Evolutionary conservation across 2,888 invertebrate genomes (phyloP).

Genomic region (Acrobasis repandana): DNA sequence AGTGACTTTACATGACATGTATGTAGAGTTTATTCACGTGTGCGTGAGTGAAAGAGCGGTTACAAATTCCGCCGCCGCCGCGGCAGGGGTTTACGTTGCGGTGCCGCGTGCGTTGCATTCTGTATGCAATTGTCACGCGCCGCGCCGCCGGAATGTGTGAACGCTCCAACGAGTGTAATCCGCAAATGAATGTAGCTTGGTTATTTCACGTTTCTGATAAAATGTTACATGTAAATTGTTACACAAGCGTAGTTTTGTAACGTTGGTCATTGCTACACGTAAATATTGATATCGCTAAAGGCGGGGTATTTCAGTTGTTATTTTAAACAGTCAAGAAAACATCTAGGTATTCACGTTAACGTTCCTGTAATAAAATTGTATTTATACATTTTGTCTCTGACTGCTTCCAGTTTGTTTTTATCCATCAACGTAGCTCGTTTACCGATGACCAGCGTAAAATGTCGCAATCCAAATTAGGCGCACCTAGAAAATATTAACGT

Average conservation of each 20-base stretch:
- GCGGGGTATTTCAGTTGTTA: background rate
- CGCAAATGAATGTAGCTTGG: background rate
- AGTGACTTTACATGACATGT: conserved; percentile 39
- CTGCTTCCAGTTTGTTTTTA: background rate
- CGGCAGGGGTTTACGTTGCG: too few species aligned
- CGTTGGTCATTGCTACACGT: conserved; percentile 5
- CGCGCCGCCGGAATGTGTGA: too few species aligned
- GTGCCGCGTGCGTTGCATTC: too few species aligned
- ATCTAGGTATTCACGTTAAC: background rate
- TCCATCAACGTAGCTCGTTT: background rate
- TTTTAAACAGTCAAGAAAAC: background rate
- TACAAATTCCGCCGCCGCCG: background rate
- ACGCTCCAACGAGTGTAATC: too few species aligned
- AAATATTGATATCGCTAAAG: background rate
- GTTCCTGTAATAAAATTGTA: background rate
- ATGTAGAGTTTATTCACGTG: conserved; percentile 3
- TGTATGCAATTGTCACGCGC: too few species aligned
- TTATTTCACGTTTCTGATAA: conserved; percentile 22
- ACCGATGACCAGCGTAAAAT: background rate
- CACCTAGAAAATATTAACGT: background rate
- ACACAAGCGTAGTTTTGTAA: conserved; percentile 13
- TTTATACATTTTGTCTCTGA: background rate
- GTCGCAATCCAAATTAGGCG: background rate
- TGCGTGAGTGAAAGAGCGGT: background rate
- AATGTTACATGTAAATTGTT: conserved; percentile 15